A percentile compares a stretch with the other conserved stretches of the same genome.
Evolutionary conservation across 2,888 invertebrate species (phyloP).

Genomic region (Phorcus lineatus): DNA sequence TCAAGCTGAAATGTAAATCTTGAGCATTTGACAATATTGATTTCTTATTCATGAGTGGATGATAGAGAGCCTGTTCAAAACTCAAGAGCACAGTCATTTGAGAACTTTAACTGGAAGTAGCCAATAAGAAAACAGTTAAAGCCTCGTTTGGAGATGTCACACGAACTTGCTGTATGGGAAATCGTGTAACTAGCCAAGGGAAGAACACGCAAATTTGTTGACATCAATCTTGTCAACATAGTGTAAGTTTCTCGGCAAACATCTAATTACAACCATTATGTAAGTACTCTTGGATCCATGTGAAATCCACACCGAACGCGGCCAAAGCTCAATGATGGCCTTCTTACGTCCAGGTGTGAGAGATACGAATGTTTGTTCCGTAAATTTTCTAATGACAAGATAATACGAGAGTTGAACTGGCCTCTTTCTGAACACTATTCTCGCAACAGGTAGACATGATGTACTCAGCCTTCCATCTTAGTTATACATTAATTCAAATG

Average conservation of each 20-base stretch:
- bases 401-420: background rate
- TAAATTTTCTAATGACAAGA: conserved; percentile 18
- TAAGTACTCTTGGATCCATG: background rate
- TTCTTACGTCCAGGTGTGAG: background rate
- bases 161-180: too few species aligned
- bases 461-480: background rate
- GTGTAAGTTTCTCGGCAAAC: conserved; percentile 7
- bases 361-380: background rate
- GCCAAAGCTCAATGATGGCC: background rate
- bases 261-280: conserved; percentile 1
- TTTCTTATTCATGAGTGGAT: too few species aligned
- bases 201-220: conserved; percentile 1
- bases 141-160: too few species aligned
- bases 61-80: too few species aligned
- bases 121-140: too few species aligned
- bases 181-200: background rate
- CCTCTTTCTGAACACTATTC: background rate
- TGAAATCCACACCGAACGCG: background rate
- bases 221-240: conserved; percentile 6
- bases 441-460: background rate
- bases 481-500: conserved; percentile 5
- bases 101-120: too few species aligned
- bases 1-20: too few species aligned
- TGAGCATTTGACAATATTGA: too few species aligned
- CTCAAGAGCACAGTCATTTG: too few species aligned